These are phyloP conservation scores for Chlamydotis undulata DNA, from an alignment of 2,113 vertebrate species.

Conservation along the genomic window DNA sequence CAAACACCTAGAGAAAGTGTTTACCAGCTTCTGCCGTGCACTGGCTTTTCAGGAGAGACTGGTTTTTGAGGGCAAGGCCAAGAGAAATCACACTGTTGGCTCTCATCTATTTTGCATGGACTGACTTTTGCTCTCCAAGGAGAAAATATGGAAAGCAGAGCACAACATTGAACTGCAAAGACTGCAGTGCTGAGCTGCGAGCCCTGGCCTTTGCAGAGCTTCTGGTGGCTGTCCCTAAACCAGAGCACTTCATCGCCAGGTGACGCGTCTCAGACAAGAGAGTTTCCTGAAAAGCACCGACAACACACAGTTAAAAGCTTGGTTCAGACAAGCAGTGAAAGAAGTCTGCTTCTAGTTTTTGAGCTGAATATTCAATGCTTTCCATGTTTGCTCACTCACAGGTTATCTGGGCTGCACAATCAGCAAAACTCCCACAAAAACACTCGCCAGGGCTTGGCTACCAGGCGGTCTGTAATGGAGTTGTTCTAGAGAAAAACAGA, in stretches of 20 bases:
- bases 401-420: conserved; percentile 53
- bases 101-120: background rate
- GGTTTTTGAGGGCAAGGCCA: background rate
- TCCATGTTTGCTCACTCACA: conserved; percentile 33
- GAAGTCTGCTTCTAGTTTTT: background rate
- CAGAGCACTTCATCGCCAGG: background rate
- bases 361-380: conserved; percentile 24
- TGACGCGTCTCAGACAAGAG: rapidly evolving
- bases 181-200: background rate
- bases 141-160: background rate
- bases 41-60: background rate
- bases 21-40: background rate
- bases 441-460: background rate
- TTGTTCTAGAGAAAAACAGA: conserved; percentile 34
- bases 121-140: background rate
- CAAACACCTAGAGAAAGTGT: background rate
- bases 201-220: background rate
- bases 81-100: background rate
- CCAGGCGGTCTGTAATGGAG: conserved; percentile 45
- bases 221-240: background rate
- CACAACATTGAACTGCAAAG: background rate
- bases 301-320: background rate
- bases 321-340: background rate
- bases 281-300: conserved; percentile 56
- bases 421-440: conserved; percentile 50